Conservation (phyloP, 2,888 invertebrate genomes). For the Parapristionchus giblindavisi region DNA sequence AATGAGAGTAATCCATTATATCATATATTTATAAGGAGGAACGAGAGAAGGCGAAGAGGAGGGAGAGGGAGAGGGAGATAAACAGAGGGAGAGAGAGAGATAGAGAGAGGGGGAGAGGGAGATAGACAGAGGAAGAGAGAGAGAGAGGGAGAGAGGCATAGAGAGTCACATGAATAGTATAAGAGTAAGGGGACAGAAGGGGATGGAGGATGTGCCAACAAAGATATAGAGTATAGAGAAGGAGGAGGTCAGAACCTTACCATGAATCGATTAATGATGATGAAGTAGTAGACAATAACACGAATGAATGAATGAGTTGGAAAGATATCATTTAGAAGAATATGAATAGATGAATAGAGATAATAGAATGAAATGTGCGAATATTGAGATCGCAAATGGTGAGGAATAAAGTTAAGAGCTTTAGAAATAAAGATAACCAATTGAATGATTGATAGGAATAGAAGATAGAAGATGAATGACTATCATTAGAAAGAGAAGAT, state of each 20-base stretch:
- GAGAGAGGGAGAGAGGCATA: not conserved
- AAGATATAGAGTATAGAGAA: not conserved
- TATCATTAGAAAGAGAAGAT: too few species aligned
- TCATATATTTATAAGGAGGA: conserved; percentile 6
- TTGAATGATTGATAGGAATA: too few species aligned
- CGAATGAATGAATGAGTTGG: not conserved
- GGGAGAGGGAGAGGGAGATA: not conserved
- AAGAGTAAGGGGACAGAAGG: not conserved
- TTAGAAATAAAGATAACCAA: too few species aligned
- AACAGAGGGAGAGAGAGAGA: not conserved
- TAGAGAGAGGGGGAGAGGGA: not conserved
- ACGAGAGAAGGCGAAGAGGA: conserved; percentile 9
- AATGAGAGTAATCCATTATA: too few species aligned
- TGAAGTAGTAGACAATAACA: not conserved
- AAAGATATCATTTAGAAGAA: not conserved
- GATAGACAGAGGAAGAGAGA: not conserved
- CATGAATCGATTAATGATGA: not conserved
- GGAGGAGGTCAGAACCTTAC: too few species aligned
- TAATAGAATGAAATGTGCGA: too few species aligned
- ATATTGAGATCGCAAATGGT: too few species aligned
- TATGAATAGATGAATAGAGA: conserved; percentile 15
- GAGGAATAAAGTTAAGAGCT: not conserved
- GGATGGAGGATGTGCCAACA: not conserved
- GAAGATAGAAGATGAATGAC: not conserved
- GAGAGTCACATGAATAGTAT: conserved; percentile 3